Evolutionary conservation across 2,113 vertebrate genomes (phyloP).

Genomic region (Fukomys damarensis): DNA sequence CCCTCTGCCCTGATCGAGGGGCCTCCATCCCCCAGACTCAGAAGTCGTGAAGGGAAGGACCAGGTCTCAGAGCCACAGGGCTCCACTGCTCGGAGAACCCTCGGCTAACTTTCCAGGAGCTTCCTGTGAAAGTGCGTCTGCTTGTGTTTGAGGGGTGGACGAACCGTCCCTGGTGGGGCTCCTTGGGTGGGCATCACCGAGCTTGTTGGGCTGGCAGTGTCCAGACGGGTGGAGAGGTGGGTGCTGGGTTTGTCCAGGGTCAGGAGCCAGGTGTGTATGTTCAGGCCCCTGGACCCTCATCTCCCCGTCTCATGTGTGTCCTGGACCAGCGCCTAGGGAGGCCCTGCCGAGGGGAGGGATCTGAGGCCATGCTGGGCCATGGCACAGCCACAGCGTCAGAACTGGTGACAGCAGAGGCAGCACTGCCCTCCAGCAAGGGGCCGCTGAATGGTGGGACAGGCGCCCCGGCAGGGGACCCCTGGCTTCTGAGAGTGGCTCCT

Average conservation of each 20-base stretch:
- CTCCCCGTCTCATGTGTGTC: neutral
- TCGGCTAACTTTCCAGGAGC: neutral
- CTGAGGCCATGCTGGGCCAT: neutral
- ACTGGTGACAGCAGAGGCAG: neutral
- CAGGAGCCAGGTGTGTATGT: neutral
- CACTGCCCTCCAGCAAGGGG: neutral
- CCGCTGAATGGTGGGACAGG: neutral
- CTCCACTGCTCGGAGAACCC: accelerated
- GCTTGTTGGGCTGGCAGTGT: neutral
- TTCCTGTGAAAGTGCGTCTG: neutral
- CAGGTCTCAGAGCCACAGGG: too few relatives aligned
- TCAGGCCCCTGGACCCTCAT: neutral
- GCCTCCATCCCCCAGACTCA: neutral
- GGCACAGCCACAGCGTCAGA: neutral
- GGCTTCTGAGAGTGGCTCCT: neutral
- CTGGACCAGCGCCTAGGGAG: neutral
- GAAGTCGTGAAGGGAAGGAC: too few relatives aligned
- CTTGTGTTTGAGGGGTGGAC: neutral
- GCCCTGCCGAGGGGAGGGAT: neutral
- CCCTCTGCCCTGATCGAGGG: neutral
- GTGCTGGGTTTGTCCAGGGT: neutral
- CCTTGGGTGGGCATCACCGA: too few relatives aligned
- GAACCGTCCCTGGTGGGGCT: neutral
- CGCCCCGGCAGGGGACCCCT: neutral
- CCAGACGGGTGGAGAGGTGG: neutral